Base-by-base conservation (phyloP, 1,140 invertebrate species). In the Camponotus vicinus region DNA sequence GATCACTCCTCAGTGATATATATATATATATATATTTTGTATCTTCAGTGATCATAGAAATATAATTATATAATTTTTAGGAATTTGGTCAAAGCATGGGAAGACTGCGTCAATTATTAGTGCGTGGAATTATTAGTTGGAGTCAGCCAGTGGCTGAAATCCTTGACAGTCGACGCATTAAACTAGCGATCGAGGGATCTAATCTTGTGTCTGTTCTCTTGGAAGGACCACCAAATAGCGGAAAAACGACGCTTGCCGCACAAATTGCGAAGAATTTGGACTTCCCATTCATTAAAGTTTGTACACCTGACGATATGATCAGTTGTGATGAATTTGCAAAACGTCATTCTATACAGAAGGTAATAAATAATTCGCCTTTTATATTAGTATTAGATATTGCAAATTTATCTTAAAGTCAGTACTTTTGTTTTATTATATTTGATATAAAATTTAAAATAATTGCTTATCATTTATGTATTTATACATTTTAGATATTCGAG, bases 241-340 rank as follows among this genome's bases (percentile, higher is more conserved):
- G 99, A n/a, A 99, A 99, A 95, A 99, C 99, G 0, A 98, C 98
- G 0, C 94, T 99, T 49, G 99, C 99, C 52, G 99, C 99, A 13
- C 97, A 99, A 93, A 96, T 99, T 85, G 98, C 99, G 7, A 99
- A 99, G 93, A 97, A 98, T 93, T 99, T 99, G 0, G 98, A 99
- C 94, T 99, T 99, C 95, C 99, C 99, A 7, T 99, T 99, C 95
- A 97, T 99, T 73, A 99, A 99, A 96, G 97, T 99, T 13, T 99
- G 98, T 94, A 98, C 98, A 59, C 99, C 99, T 0, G 98, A 99
- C 92, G 99, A 99, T 92, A 99, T 99, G 99, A 98, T 99, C 91
- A 99, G 99, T 32, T 99, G 97, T 93, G 98, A 98, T 2, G 99
- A 99, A 95, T 97, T 97, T 21, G 98, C 99, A 15, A 99, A 99